Evolutionary conservation across 2,888 invertebrate genomes (phyloP), one percentile per base, ranked within the genome.

Genomic region (Dione juno): DNA sequence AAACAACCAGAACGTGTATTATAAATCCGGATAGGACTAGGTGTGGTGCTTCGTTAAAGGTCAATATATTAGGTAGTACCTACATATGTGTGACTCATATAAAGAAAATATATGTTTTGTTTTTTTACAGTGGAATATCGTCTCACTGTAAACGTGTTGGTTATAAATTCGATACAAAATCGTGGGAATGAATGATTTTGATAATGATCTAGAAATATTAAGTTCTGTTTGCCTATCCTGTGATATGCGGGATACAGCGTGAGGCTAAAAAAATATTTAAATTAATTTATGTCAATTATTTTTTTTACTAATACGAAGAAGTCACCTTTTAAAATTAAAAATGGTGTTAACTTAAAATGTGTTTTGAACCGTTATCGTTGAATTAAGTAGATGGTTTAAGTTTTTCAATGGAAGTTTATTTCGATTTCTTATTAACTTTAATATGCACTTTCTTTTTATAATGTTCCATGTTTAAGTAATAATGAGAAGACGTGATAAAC

Each of bases 11-110:
- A 67, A 43, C 50, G 54, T 11, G 57, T 67, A 53, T 67, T 28
- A 52, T 66, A 37, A 54, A 57, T 54, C 67, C 41, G 50, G 63
- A 63, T 48, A 61, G 53, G 37, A 61, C 59, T 14, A 66, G 70
- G 66, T 57, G 69, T 66, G 69, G 57, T 35, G 52, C 66, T 54
- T 28, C 40, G 21, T 61, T 45, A 61, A 66, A 70, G 66, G 66
- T 66, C 41, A 63, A 66, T 61, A 61, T 40, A 53, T 70, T 66
- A 66, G 54, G 54, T 61, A 28, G 28, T 2, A 28, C 28, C 28
- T 13, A 35, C n/a, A n/a, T 28, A 28, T 21, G 45, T 35, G 19
- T 45, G 45, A 61, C 45, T 45, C 61, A 35, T 45, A 45, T 45
- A 16, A 16, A 13, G 6, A 53, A 11, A 52, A 52, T 52, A 21